These are phyloP conservation scores for Tortrix viridana DNA, from an alignment of 2,888 invertebrate species.

Conservation along the genomic window DNA sequence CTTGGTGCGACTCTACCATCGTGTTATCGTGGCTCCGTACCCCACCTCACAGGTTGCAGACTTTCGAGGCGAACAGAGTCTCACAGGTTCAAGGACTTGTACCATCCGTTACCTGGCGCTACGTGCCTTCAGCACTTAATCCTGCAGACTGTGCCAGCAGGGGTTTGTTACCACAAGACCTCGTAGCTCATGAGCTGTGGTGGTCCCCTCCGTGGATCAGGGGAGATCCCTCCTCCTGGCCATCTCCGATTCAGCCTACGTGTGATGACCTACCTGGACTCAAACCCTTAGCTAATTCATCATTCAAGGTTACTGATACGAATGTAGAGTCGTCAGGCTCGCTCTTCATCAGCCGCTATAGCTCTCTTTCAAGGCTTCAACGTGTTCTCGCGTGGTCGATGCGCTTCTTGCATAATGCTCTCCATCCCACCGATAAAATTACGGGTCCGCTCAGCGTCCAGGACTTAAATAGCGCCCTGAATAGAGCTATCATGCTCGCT, in stretches of 20 bases:
- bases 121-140: conserved; percentile 1
- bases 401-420: too few relatives aligned
- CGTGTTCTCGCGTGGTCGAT: too few relatives aligned
- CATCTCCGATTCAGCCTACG: too few relatives aligned
- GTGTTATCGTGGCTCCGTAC: too few relatives aligned
- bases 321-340: too few relatives aligned
- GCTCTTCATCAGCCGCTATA: too few relatives aligned
- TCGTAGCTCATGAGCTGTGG: not conserved
- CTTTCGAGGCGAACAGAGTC: conserved; percentile 7
- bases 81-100: conserved; percentile 6
- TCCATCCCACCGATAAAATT: too few relatives aligned
- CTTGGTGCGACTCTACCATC: conserved; percentile 11
- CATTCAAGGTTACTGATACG: too few relatives aligned
- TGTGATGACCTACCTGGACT: not conserved
- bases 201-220: conserved; percentile 1
- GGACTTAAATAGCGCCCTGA: too few relatives aligned
- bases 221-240: not conserved
- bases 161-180: not conserved
- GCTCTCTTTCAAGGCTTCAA: too few relatives aligned
- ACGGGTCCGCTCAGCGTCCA: too few relatives aligned
- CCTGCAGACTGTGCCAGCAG: conserved; percentile 8
- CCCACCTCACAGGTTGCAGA: conserved; percentile 1
- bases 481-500: too few relatives aligned
- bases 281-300: not conserved
- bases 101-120: not conserved